Evolutionary conservation across 2,888 invertebrate genomes (phyloP).

Genomic region (Muschampia plurimacula): DNA sequence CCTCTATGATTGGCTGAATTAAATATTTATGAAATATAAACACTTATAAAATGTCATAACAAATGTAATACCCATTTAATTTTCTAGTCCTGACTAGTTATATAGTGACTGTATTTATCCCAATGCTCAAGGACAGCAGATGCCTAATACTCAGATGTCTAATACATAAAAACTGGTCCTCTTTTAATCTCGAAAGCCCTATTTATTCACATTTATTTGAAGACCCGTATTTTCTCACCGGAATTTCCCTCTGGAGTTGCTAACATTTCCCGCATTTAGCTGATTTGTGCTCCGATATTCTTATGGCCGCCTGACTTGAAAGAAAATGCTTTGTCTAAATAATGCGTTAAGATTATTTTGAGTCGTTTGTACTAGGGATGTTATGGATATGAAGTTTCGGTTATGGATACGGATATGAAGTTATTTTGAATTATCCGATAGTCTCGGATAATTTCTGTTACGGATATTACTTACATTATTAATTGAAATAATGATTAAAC

Average conservation of each 20-base stretch:
- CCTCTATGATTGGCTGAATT: too few relatives aligned
- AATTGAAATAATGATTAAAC: too few relatives aligned
- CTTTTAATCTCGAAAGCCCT: constrained; percentile 78
- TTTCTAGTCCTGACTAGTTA: neutral
- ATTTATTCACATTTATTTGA: constrained; percentile 78
- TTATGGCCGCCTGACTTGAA: constrained; percentile 28
- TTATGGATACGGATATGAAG: too few relatives aligned
- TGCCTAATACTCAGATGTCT: neutral
- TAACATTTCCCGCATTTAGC: constrained; percentile 75
- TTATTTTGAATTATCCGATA: too few relatives aligned
- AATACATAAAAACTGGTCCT: constrained; percentile 55
- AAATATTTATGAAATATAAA: too few relatives aligned
- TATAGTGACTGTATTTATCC: neutral
- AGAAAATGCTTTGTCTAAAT: constrained; percentile 21
- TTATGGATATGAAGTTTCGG: too few relatives aligned
- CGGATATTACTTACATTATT: too few relatives aligned
- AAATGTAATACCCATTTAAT: too few relatives aligned
- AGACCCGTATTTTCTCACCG: constrained; percentile 51
- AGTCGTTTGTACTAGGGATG: too few relatives aligned
- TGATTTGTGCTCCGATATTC: constrained; percentile 66
- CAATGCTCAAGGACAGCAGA: neutral
- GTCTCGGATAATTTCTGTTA: too few relatives aligned
- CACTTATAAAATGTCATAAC: too few relatives aligned
- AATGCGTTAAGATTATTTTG: neutral
- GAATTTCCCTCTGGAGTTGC: constrained; percentile 76